Evolutionary conservation across 2,797 vertebrate genomes (phyloP).

Genomic region (Falco rusticolus): DNA sequence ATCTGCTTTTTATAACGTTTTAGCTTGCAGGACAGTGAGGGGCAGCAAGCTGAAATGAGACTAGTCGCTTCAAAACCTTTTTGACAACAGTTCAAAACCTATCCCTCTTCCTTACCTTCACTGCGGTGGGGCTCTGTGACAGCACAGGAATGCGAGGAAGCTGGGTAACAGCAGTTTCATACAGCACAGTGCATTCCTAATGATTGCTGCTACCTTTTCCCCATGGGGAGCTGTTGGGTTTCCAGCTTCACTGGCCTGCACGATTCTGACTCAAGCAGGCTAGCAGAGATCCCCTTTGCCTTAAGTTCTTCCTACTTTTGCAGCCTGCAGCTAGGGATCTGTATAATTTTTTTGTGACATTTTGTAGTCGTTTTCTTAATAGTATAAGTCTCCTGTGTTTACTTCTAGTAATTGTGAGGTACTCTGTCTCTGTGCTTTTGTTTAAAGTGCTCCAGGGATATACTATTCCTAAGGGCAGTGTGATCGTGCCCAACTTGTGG

Average conservation of each 20-base stretch:
- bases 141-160: background rate
- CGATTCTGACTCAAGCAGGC: background rate
- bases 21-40: background rate
- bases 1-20: background rate
- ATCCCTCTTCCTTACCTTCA: background rate
- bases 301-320: background rate
- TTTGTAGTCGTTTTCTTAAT: background rate
- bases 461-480: conserved; percentile 91
- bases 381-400: background rate
- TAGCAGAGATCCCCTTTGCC: background rate
- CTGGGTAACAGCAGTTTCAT: background rate
- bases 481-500: conserved; percentile 93
- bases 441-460: conserved; percentile 89
- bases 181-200: background rate
- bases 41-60: background rate
- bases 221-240: background rate
- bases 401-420: background rate
- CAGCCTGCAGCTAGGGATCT: background rate
- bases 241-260: background rate
- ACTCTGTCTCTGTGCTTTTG: conserved; percentile 34
- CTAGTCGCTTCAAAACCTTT: background rate
- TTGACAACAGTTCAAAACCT: background rate
- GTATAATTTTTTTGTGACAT: background rate
- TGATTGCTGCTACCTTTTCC: background rate
- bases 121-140: background rate